A percentile compares a stretch with the other conserved stretches of the same genome.
Conservation (phyloP, 2,888 invertebrate genomes). For the Pristionchus japonicus region DNA sequence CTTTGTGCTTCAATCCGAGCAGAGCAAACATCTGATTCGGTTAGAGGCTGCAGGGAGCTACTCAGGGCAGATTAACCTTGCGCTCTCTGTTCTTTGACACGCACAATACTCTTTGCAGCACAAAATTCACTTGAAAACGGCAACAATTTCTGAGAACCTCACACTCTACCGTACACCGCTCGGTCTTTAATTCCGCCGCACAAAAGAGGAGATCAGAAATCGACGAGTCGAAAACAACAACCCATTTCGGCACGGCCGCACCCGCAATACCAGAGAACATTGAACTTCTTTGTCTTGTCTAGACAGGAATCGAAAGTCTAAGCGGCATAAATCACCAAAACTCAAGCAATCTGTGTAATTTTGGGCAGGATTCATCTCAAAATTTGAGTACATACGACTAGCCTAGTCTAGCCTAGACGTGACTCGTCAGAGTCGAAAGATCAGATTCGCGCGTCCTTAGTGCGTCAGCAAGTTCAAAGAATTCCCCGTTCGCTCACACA, state of each 20-base stretch:
- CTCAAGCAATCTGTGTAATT: too few relatives aligned
- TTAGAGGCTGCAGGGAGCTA: not conserved
- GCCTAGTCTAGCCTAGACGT: not conserved
- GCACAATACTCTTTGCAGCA: not conserved
- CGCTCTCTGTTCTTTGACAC: not conserved
- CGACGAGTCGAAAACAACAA: not conserved
- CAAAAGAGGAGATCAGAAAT: not conserved
- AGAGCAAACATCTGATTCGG: not conserved
- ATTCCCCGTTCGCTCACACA: not conserved
- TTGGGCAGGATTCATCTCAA: too few relatives aligned
- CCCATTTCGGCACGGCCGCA: not conserved
- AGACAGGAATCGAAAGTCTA: too few relatives aligned
- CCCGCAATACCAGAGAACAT: not conserved
- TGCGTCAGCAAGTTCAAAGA: not conserved
- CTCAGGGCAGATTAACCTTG: not conserved
- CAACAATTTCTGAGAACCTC: not conserved
- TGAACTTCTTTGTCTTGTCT: not conserved
- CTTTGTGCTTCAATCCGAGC: not conserved
- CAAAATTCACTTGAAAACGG: not conserved
- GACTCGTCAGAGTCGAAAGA: not conserved
- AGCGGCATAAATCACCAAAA: too few relatives aligned
- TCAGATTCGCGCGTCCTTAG: not conserved
- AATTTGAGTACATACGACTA: not conserved
- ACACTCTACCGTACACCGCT: not conserved
- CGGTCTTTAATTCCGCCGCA: not conserved